Evolutionary conservation across 1,140 invertebrate genomes (phyloP).

Genomic region (Zaprionus lachaisei): DNA sequence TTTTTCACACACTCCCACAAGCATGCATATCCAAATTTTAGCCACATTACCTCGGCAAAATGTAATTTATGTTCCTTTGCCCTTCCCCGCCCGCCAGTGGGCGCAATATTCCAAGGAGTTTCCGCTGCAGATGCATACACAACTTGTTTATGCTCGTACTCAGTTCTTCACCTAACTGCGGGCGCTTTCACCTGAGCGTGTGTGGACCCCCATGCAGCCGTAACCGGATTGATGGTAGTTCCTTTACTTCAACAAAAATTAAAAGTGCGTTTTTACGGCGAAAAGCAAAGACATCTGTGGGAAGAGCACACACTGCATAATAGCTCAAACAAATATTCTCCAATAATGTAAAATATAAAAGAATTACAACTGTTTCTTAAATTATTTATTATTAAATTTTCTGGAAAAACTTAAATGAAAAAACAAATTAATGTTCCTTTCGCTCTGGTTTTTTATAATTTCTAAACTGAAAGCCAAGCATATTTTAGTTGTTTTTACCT

Average conservation of each 20-base stretch:
- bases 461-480: background rate
- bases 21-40: conserved; percentile 8
- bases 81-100: background rate
- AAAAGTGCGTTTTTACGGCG: background rate
- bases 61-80: conserved; percentile 28
- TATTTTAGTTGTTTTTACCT: conserved; percentile 4
- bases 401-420: background rate
- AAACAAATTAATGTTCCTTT: background rate
- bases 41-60: conserved; percentile 16
- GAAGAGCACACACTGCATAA: background rate
- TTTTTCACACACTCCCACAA: conserved; percentile 28
- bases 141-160: conserved; percentile 5
- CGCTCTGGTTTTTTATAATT: background rate
- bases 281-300: background rate
- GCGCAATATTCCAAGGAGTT: conserved; percentile 8
- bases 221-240: background rate
- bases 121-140: background rate
- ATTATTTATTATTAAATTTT: background rate
- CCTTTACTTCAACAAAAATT: background rate
- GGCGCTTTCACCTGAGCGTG: background rate
- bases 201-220: background rate
- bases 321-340: background rate
- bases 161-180: background rate
- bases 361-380: background rate
- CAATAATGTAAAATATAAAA: background rate